Conservation (phyloP, 1,140 invertebrate genomes). For the Euura lappo region DNA sequence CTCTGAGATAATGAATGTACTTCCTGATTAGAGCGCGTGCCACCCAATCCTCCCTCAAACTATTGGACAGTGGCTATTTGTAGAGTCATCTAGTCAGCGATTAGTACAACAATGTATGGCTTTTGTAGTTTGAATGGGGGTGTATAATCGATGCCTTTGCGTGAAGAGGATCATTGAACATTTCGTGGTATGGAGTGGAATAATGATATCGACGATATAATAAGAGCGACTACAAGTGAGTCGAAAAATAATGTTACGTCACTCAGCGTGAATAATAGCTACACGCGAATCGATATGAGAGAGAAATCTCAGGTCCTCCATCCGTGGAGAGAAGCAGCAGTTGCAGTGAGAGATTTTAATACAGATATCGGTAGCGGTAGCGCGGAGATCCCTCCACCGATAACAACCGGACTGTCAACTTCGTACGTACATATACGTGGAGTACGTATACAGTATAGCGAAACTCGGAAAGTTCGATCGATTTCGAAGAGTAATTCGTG, state of each 20-base stretch:
- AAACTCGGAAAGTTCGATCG: conserved; percentile 1
- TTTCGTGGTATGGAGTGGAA: background rate
- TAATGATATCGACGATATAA: too few relatives aligned
- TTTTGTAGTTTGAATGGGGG: background rate
- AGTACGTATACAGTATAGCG: background rate
- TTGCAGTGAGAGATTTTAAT: conserved; percentile 1
- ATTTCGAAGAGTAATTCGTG: background rate
- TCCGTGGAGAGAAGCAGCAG: background rate
- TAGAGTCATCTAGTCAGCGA: conserved; percentile 9
- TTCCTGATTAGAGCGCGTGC: conserved; percentile 7
- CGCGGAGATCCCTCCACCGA: background rate
- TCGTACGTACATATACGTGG: background rate
- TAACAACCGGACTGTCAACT: conserved; percentile 1
- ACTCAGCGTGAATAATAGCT: background rate
- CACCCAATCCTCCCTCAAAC: background rate
- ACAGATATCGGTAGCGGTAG: background rate
- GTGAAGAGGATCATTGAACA: background rate
- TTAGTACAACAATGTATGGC: conserved; percentile 10
- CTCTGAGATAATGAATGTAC: background rate
- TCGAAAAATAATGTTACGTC: background rate
- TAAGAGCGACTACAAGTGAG: too few relatives aligned
- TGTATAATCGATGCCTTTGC: background rate
- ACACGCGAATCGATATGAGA: background rate
- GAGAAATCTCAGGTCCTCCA: background rate
- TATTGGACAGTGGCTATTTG: background rate